Evolutionary conservation across 2,888 invertebrate species (phyloP).

Genomic region (Teleiodes luculella): DNA sequence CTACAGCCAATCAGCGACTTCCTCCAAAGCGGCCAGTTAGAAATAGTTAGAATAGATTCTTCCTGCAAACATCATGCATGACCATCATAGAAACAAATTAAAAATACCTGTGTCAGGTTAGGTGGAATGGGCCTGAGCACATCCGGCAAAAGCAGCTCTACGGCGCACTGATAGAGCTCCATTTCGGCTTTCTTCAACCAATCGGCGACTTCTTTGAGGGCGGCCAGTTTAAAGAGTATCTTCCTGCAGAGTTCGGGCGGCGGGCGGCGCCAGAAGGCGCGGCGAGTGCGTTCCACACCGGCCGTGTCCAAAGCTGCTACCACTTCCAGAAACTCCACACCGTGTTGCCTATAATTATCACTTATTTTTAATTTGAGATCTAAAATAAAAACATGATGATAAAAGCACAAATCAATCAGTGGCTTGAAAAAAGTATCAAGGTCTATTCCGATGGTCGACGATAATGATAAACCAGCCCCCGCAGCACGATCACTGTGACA

Average conservation of each 20-base stretch:
- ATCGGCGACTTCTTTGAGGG: constrained; percentile 77
- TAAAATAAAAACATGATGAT: too few species aligned
- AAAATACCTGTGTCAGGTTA: constrained; percentile 96
- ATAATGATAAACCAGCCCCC: too few species aligned
- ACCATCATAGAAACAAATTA: too few species aligned
- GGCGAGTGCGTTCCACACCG: constrained; percentile 93
- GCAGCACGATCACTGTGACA: too few species aligned
- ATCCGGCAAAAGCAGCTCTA: constrained; percentile 97
- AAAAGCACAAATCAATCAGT: too few species aligned
- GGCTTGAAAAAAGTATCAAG: too few species aligned
- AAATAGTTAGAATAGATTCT: constrained; percentile 90
- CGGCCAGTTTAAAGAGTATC: constrained; percentile 87
- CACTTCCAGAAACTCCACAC: constrained; percentile 94
- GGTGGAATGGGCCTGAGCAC: constrained; percentile 96
- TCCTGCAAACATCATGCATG: constrained; percentile 89
- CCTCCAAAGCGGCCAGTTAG: constrained; percentile 77
- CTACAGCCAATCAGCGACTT: constrained; percentile 87
- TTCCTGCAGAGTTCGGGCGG: constrained; percentile 93
- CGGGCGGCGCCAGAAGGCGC: constrained; percentile 93
- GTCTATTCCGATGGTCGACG: too few species aligned
- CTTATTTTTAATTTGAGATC: too few species aligned
- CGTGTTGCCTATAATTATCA: constrained; percentile 86
- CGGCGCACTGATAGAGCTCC: constrained; percentile 96
- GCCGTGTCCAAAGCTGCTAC: constrained; percentile 94
- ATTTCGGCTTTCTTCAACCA: constrained; percentile 92